phyloP scores from a whole-genome alignment of 2,113 vertebrate genomes.

The Prietella phreatophila region DNA sequence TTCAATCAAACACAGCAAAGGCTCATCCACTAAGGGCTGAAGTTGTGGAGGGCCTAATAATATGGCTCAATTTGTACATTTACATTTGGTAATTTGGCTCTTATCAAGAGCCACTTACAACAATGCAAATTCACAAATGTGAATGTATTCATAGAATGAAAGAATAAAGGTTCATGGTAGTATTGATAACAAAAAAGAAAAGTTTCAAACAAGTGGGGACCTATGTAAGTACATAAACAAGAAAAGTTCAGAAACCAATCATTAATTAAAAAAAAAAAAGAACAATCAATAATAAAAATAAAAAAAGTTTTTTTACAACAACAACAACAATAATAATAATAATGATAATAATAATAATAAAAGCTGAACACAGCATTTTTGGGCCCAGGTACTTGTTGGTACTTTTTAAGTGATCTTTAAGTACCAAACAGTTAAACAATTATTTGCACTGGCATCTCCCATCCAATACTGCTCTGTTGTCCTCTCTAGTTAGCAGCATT shows the following conservation, averaged over 20 bases:
- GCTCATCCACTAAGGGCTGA: neutral
- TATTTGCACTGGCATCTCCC: neutral
- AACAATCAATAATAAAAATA: too few species aligned
- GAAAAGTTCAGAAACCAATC: too few species aligned
- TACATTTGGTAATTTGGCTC: neutral
- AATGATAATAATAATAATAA: too few species aligned
- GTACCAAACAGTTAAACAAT: neutral
- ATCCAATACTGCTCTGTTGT: neutral
- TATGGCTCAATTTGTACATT: constrained; percentile 5
- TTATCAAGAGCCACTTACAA: neutral
- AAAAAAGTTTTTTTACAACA: too few species aligned
- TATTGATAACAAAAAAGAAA: neutral
- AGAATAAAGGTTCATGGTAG: too few species aligned
- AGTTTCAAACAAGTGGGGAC: neutral
- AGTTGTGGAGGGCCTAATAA: neutral
- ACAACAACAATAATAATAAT: too few species aligned
- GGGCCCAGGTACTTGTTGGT: too few species aligned
- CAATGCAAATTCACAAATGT: neutral
- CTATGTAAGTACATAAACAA: neutral
- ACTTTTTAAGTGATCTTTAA: too few species aligned
- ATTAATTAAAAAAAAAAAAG: too few species aligned
- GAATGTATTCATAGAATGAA: neutral
- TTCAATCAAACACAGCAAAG: constrained; percentile 8
- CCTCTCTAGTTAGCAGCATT: neutral
- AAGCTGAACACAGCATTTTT: too few species aligned